Percentiles rank a stretch among this genome's conserved stretches.
Evolutionary conservation across 2,888 invertebrate genomes (phyloP).

Genomic region (Hetaerina titia): DNA sequence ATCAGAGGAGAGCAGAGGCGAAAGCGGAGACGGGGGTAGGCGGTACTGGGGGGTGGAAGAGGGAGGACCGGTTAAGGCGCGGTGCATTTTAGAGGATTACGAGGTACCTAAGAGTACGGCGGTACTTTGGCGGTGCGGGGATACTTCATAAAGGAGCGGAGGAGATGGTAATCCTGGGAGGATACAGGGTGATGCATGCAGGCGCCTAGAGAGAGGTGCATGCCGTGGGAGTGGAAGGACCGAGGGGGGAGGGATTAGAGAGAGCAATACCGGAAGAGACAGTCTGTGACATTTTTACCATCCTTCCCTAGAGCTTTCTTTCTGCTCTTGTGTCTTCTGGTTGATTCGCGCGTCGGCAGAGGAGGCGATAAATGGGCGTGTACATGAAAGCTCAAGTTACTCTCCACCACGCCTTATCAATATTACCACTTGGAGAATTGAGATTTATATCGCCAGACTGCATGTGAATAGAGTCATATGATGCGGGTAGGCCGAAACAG

Average conservation of each 20-base stretch:
- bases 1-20: neutral
- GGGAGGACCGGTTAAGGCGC: slow-evolving; percentile 12
- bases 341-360: neutral
- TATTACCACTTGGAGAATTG: neutral
- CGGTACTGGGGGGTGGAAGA: neutral
- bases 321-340: neutral
- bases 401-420: neutral
- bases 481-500: neutral
- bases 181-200: neutral
- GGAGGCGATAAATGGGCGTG: neutral
- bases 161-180: neutral
- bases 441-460: neutral
- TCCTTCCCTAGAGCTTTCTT: neutral
- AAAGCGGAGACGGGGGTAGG: neutral
- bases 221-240: neutral
- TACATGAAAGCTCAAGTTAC: neutral
- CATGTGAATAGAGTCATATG: neutral
- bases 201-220: neutral
- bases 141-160: slow-evolving; percentile 44
- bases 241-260: neutral
- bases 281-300: neutral
- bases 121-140: slow-evolving; percentile 43
- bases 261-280: neutral
- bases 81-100: slow-evolving; percentile 51
- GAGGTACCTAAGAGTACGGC: slow-evolving; percentile 48